Conservation (phyloP, 2,797 vertebrate genomes). For the Rhodeus uyekii region DNA sequence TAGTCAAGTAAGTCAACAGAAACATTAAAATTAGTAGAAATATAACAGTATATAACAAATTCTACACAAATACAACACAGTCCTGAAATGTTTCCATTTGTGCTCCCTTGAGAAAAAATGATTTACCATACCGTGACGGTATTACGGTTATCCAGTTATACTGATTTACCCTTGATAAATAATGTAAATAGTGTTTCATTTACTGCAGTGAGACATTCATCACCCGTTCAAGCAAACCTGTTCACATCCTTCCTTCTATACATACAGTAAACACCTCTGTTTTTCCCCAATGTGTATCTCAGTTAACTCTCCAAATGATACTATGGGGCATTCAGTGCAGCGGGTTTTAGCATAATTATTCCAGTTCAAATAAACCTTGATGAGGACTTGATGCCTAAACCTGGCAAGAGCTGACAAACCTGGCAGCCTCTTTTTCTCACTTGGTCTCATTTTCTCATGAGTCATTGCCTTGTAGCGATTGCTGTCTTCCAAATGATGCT, state of each 20-base stretch:
- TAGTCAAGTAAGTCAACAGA: not conserved
- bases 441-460: slow-evolving; percentile 48
- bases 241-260: not conserved
- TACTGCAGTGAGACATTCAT: not conserved
- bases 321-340: slow-evolving; percentile 19
- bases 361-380: slow-evolving; percentile 53
- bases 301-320: slow-evolving; percentile 28
- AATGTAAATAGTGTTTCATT: not conserved
- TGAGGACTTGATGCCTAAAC: slow-evolving; percentile 51
- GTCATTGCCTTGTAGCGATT: slow-evolving; percentile 50
- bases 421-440: slow-evolving; percentile 47
- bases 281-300: not conserved
- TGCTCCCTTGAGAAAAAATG: not conserved
- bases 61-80: not conserved
- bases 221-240: not conserved
- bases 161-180: not conserved
- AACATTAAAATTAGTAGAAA: not conserved
- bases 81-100: not conserved
- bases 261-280: slow-evolving; percentile 8
- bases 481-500: slow-evolving; percentile 41
- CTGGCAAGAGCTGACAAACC: slow-evolving; percentile 47
- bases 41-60: not conserved
- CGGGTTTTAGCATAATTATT: slow-evolving; percentile 44
- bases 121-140: not conserved
- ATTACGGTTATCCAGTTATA: not conserved